These are phyloP conservation scores for Plemyria rubiginata DNA, from an alignment of 2,888 invertebrate genomes.

Conservation along the genomic window DNA sequence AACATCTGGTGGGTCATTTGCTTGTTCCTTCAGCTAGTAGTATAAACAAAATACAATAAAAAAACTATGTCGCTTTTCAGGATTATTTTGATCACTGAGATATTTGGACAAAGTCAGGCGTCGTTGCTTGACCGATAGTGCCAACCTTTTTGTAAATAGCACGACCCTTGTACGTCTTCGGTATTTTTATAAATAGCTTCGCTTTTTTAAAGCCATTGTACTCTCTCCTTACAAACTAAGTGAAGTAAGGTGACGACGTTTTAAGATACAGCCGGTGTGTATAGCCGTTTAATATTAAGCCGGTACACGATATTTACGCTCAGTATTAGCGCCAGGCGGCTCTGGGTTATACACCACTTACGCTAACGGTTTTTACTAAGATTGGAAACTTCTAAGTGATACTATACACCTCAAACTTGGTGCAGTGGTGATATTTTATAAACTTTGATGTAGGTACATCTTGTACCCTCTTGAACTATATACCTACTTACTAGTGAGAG, in stretches of 20 bases:
- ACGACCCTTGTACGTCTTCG: too few relatives aligned
- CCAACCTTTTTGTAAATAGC: too few relatives aligned
- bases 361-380: conserved; percentile 62
- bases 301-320: conserved; percentile 64
- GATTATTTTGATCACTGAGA: too few relatives aligned
- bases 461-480: neutral
- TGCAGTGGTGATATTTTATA: conserved; percentile 30
- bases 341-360: conserved; percentile 60
- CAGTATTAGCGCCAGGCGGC: conserved; percentile 58
- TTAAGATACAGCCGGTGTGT: conserved; percentile 50
- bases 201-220: conserved; percentile 25
- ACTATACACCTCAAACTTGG: conserved; percentile 33
- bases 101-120: too few relatives aligned
- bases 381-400: conserved; percentile 58
- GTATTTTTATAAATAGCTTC: neutral
- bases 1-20: too few relatives aligned
- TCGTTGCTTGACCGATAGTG: too few relatives aligned
- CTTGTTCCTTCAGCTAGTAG: too few relatives aligned
- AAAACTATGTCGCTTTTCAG: too few relatives aligned
- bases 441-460: conserved; percentile 25
- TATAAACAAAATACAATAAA: too few relatives aligned
- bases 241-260: conserved; percentile 37
- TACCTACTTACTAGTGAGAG: neutral
- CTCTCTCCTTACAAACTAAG: conserved; percentile 24
- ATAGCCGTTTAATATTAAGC: conserved; percentile 70